Conservation (phyloP, 1,140 invertebrate genomes). For the Philopotamus ludificatus region DNA sequence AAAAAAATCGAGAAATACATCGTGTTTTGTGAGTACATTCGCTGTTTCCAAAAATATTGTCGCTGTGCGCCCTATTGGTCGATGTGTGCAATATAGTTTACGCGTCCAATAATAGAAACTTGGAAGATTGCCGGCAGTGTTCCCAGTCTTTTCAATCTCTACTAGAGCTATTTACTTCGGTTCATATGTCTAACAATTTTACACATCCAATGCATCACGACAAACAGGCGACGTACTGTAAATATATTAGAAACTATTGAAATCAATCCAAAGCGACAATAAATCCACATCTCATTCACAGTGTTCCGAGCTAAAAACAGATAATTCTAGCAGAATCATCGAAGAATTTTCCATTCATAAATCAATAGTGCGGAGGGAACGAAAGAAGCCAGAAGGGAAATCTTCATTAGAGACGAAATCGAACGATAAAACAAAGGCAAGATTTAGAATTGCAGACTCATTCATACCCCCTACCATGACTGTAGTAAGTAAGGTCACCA, state of each 20-base stretch:
- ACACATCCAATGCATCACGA: constrained; percentile 14
- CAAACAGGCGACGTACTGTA: too few species aligned
- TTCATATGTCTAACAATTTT: constrained; percentile 14
- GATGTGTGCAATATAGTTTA: constrained; percentile 1
- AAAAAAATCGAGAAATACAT: too few species aligned
- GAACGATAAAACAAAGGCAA: too few species aligned
- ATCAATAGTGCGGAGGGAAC: too few species aligned
- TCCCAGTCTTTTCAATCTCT: constrained; percentile 11
- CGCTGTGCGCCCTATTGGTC: constrained; percentile 10
- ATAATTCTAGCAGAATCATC: too few species aligned
- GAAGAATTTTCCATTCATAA: too few species aligned
- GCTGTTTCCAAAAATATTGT: constrained; percentile 10
- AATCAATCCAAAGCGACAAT: too few species aligned
- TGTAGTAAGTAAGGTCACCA: neutral
- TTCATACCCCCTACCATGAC: neutral
- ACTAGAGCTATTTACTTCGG: constrained; percentile 6
- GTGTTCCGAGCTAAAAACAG: too few species aligned
- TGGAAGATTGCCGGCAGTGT: constrained; percentile 13
- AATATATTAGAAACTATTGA: too few species aligned
- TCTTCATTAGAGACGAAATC: too few species aligned
- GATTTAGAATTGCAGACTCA: neutral
- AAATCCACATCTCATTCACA: too few species aligned
- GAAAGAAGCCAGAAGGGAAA: too few species aligned
- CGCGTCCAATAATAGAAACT: constrained; percentile 11
- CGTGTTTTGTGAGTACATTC: neutral